Evolutionary conservation across 2,888 invertebrate genomes (phyloP).

Genomic region (Hemicrepidius hirtus): DNA sequence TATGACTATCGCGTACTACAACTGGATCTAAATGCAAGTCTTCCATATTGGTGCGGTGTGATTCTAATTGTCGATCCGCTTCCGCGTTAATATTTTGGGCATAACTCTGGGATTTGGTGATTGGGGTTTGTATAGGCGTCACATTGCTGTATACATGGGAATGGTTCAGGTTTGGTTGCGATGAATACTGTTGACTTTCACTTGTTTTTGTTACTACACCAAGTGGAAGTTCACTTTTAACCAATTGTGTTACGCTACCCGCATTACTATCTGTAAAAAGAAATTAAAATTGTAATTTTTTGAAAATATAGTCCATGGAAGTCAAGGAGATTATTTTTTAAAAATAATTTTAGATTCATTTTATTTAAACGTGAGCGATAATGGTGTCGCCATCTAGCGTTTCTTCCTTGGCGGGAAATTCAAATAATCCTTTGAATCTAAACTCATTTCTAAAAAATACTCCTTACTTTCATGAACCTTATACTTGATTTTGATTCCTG

Average conservation of each 20-base stretch:
- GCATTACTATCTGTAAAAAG: conserved; percentile 77
- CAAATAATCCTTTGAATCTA: too few relatives aligned
- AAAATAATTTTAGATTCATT: too few relatives aligned
- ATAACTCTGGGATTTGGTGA: conserved; percentile 68
- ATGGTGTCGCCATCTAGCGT: too few relatives aligned
- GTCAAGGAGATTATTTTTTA: too few relatives aligned
- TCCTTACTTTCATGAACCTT: too few relatives aligned
- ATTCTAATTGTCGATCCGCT: conserved; percentile 39
- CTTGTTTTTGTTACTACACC: conserved; percentile 69
- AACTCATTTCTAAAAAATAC: too few relatives aligned
- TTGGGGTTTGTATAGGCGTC: conserved; percentile 51
- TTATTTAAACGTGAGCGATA: too few relatives aligned
- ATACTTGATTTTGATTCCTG: too few relatives aligned
- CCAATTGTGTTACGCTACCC: conserved; percentile 80
- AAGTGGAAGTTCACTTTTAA: conserved; percentile 79
- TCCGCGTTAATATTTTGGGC: conserved; percentile 64
- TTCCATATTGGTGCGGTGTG: conserved; percentile 69
- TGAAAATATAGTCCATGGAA: too few relatives aligned
- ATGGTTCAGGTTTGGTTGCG: conserved; percentile 69
- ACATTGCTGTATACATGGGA: conserved; percentile 71
- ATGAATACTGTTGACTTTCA: conserved; percentile 68
- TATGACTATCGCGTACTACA: conserved; percentile 68
- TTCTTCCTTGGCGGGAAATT: too few relatives aligned
- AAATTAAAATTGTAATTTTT: conserved; percentile 48
- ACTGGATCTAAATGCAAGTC: conserved; percentile 76